phyloP scores from a whole-genome alignment of 2,113 vertebrate species.

The Mola mola region DNA sequence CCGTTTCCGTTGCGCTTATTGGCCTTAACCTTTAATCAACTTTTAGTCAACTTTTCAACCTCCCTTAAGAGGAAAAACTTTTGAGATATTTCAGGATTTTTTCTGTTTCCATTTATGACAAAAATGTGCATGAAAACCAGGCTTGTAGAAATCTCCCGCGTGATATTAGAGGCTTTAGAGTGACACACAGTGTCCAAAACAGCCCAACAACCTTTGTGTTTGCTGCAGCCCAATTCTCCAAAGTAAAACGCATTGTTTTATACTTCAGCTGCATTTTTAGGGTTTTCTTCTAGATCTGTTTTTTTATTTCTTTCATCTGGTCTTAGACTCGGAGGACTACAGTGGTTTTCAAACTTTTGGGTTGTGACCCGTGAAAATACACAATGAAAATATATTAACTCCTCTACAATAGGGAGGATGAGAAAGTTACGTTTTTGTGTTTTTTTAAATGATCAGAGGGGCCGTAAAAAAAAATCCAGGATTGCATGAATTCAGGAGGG shows the following conservation, averaged over 20 bases:
- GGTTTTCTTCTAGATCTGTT: slow-evolving; percentile 51
- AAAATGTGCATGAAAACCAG: too few species aligned
- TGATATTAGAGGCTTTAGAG: slow-evolving; percentile 37
- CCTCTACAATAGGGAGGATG: not conserved
- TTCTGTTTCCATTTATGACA: too few species aligned
- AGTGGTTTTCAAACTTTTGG: slow-evolving; percentile 21
- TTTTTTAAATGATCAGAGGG: not conserved
- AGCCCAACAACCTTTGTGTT: slow-evolving; percentile 40
- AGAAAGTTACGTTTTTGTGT: not conserved
- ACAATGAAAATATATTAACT: too few species aligned
- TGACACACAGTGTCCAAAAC: slow-evolving; percentile 57
- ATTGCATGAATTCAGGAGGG: too few species aligned
- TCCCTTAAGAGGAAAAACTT: too few species aligned
- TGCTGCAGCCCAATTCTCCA: slow-evolving; percentile 64
- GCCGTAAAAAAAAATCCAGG: too few species aligned
- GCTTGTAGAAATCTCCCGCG: too few species aligned
- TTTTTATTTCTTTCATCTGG: slow-evolving; percentile 19
- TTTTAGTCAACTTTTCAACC: too few species aligned
- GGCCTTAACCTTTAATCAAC: too few species aligned
- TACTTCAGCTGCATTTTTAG: slow-evolving; percentile 43
- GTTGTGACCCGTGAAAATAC: slow-evolving; percentile 28
- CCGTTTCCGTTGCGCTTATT: too few species aligned
- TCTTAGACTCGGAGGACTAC: not conserved
- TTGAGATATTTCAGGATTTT: too few species aligned
- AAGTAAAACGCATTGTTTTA: slow-evolving; percentile 56